Conservation (phyloP, 2,797 vertebrate species). For the Echeneis naucrates region DNA sequence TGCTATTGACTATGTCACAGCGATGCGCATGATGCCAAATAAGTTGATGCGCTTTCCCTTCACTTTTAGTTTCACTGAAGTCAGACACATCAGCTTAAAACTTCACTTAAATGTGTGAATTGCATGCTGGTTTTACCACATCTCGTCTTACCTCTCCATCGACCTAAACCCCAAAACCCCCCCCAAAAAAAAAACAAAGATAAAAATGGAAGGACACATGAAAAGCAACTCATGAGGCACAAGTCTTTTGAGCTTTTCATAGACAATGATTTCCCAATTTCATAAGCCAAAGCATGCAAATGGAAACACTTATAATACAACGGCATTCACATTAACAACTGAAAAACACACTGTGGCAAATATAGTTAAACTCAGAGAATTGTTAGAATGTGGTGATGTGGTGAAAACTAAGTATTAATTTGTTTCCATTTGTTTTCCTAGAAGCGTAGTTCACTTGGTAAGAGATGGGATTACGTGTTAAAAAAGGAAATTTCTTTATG, state of each 20-base stretch:
- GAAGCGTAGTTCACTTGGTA: conserved; percentile 7
- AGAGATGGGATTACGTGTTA: conserved; percentile 42
- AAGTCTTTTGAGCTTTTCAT: conserved; percentile 27
- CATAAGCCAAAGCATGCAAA: conserved; percentile 42
- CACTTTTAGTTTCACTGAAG: conserved; percentile 28
- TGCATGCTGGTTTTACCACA: conserved; percentile 85
- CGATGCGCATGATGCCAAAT: conserved; percentile 14
- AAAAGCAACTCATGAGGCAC: conserved; percentile 76
- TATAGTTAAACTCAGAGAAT: background rate
- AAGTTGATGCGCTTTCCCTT: conserved; percentile 18
- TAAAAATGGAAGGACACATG: conserved; percentile 91
- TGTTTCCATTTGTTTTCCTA: background rate
- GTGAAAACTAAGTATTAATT: conserved; percentile 3
- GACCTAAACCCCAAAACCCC: conserved; percentile 91
- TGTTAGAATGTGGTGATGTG: background rate
- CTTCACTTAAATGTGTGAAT: conserved; percentile 34
- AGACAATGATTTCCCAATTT: background rate
- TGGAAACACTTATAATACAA: conserved; percentile 30
- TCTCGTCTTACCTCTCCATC: conserved; percentile 95
- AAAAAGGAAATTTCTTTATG: background rate
- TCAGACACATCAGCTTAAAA: conserved; percentile 32
- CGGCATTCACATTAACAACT: conserved; percentile 5
- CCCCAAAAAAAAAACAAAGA: conserved; percentile 83
- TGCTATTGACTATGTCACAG: conserved; percentile 15
- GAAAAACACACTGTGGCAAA: background rate